Percentiles rank a stretch among this genome's conserved stretches.
Evolutionary conservation across 2,113 vertebrate genomes (phyloP).

Genomic region (Odontesthes bonariensis): DNA sequence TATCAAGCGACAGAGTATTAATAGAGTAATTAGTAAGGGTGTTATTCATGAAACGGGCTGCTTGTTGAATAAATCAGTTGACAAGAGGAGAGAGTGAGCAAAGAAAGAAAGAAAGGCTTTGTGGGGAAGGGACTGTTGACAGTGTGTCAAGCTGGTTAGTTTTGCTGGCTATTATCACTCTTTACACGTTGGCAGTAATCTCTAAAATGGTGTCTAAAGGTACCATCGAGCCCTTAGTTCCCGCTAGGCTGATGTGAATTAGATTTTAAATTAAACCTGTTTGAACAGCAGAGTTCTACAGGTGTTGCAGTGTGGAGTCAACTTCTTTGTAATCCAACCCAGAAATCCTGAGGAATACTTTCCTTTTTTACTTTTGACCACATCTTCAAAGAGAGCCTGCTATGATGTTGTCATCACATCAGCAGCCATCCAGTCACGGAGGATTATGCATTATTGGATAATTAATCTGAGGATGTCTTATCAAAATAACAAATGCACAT

Average conservation of each 20-base stretch:
- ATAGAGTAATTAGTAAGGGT: slow-evolving; percentile 62
- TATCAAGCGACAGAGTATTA: slow-evolving; percentile 59
- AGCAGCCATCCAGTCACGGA: neutral
- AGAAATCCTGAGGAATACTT: neutral
- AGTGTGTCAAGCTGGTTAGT: slow-evolving; percentile 55
- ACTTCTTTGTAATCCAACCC: neutral
- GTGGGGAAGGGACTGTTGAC: slow-evolving; percentile 34
- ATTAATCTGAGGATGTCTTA: neutral
- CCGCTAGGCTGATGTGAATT: slow-evolving; percentile 26
- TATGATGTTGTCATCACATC: neutral
- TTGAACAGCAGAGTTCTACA: slow-evolving; percentile 30
- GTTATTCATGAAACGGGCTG: slow-evolving; percentile 34
- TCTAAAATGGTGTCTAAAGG: slow-evolving; percentile 38
- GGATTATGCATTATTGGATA: neutral
- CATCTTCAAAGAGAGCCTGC: neutral
- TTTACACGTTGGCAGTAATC: slow-evolving; percentile 51
- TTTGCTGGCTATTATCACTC: slow-evolving; percentile 54
- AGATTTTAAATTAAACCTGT: slow-evolving; percentile 44
- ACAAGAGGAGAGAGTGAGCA: slow-evolving; percentile 47
- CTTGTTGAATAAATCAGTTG: slow-evolving; percentile 61
- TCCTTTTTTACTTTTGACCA: too few species aligned
- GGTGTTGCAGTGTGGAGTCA: slow-evolving; percentile 8
- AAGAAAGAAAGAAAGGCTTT: slow-evolving; percentile 39
- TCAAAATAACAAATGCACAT: neutral
- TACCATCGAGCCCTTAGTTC: slow-evolving; percentile 11